Evolutionary conservation across 1,140 invertebrate species (phyloP), one percentile per base, ranked within the genome.

Genomic region (Xylocopa sonorina): DNA sequence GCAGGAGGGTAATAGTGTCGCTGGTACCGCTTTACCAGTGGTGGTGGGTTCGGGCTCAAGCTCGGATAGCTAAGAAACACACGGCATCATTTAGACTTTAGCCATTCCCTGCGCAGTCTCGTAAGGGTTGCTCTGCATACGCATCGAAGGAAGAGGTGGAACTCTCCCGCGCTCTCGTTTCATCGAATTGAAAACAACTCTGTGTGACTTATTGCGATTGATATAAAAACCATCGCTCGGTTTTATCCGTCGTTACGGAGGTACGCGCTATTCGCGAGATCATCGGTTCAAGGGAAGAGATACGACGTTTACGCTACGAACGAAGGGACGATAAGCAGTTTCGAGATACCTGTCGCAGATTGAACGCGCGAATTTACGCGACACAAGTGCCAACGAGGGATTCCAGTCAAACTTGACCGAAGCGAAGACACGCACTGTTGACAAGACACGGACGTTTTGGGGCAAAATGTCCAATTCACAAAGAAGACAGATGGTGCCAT

Each of bases 401-500:
- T n/a, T n/a, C 12, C 48, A 48, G 38, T 21, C 29, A 12, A 1
- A 27, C 27, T 12, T 16, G 21, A 29, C 18, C 16, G 2, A n/a
- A 41, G n/a, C 43, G 27, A 48, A 12, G 27, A 53, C 16, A n/a
- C 57, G 21, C 43, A n/a, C 27, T 57, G 21, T 5, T 50, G 16
- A 62, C 62, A 57, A 9, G 9, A 63, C 34, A 3, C 18, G 43
- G 29, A 3, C 12, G 16, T 51, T 64, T 21, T 27, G 34, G 9
- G 12, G 34, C 34, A 83, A 73, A 75, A 92, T 90, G 91, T 80
- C 90, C 63, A 85, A 81, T 64, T 88, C 90, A 21, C 84, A 88
- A 51, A 89, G 88, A 69, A 89, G 89, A 74, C 91, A 91, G 75
- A 92, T 92, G 79, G 91, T 93, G 90, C 91, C 91, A 90, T 93